Evolutionary conservation across 2,888 invertebrate species (phyloP), one percentile per base, ranked within the genome.

Genomic region (Pinctada fucata): DNA sequence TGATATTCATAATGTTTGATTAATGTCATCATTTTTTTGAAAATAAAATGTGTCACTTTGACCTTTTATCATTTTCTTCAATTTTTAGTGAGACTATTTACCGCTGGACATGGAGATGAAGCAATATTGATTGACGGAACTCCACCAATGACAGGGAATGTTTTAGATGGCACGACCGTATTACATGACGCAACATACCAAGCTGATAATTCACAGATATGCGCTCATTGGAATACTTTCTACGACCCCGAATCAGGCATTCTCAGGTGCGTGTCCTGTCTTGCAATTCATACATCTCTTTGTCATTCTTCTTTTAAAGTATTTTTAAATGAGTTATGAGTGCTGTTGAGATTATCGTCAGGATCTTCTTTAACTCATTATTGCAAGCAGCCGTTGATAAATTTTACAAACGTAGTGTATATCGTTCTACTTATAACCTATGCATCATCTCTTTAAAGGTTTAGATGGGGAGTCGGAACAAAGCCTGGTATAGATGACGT

Each of bases 171-270:
- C 5, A 72, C 84, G 31, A 72, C 70, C 31, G 68, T 84, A 3
- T 65, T 75, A 10, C 52, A 52, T 16, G 88, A 89, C 67, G 13
- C 80, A 2, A 31, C 69, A 58, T 88, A 82, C 68, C 86, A 86
- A 65, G 73, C 81, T 5, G 81, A 85, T 70, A 76, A 77, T 45
- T 50, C 70, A 31, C 75, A 66, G 2, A 84, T 88, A 1, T 87
- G 87, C 80, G 87, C 85, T 1, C 87, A 88, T 68, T 88, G 88
- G 88, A 65, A 76, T 0, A 76, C 79, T 16, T 89, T 88, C 73
- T 85, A 79, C 69, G 89, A 89, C 78, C 84, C 85, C 6, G 87
- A 89, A 72, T 88, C 88, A 8, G 87, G 87, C 6, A 85, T 89
- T 50, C 78, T 80, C 48, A 81, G 84, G 88, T 87, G 77, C 13